A percentile compares a stretch with the other conserved stretches of the same genome.
Evolutionary conservation across 2,888 invertebrate species (phyloP).

Genomic region (Oscheius sp.): DNA sequence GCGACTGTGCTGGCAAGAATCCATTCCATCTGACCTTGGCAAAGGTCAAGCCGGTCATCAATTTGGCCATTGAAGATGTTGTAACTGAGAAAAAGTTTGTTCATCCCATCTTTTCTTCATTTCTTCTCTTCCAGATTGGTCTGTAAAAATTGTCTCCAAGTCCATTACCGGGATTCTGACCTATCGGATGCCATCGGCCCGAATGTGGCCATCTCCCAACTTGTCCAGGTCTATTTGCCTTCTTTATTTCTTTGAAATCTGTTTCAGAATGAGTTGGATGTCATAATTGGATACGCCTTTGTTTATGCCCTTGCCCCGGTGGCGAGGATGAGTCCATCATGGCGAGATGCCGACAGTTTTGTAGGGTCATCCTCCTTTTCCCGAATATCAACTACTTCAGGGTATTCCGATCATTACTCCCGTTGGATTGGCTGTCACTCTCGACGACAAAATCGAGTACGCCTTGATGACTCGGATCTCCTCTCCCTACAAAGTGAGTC

Average conservation of each 20-base stretch:
- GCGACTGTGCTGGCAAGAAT: constrained; percentile 56
- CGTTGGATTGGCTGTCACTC: constrained; percentile 84
- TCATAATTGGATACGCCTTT: constrained; percentile 69
- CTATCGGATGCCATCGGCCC: constrained; percentile 70
- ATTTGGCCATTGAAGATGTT: constrained; percentile 64
- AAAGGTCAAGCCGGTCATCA: constrained; percentile 64
- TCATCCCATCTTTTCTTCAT: background rate
- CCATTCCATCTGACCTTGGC: constrained; percentile 68
- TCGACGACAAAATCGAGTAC: constrained; percentile 81
- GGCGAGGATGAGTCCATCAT: constrained; percentile 69
- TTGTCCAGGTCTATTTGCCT: constrained; percentile 42
- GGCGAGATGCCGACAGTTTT: constrained; percentile 56
- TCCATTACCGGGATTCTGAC: constrained; percentile 63
- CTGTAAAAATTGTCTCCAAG: constrained; percentile 53
- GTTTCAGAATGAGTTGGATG: constrained; percentile 59
- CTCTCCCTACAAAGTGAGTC: constrained; percentile 80
- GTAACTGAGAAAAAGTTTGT: constrained; percentile 48
- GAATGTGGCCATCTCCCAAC: constrained; percentile 68
- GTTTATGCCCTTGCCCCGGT: constrained; percentile 71
- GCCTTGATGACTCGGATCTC: constrained; percentile 86
- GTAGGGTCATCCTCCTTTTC: background rate
- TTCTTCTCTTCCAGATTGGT: constrained; percentile 42
- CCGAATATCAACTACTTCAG: constrained; percentile 9
- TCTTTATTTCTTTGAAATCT: background rate
- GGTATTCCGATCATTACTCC: constrained; percentile 83